These are phyloP conservation scores for Hipparchia sbordonii DNA, from an alignment of 2,888 invertebrate genomes.

Conservation along the genomic window DNA sequence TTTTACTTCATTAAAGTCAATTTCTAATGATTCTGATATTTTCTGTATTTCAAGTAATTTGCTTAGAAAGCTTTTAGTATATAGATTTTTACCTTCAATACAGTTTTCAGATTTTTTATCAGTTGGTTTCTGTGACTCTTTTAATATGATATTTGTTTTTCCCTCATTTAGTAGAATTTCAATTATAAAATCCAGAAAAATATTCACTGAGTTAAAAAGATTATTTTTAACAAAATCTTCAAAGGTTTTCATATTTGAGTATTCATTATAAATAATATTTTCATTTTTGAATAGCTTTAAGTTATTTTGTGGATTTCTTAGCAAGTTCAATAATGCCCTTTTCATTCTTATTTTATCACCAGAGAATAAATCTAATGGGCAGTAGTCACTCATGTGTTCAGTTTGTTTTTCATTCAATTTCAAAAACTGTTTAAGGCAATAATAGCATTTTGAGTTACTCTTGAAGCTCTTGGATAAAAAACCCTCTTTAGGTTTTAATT, in stretches of 20 bases:
- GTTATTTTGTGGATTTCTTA: conserved; percentile 85
- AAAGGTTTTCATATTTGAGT: conserved; percentile 46
- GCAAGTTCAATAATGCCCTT: conserved; percentile 73
- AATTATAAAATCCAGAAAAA: conserved; percentile 63
- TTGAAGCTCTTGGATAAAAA: conserved; percentile 69
- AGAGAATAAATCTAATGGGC: conserved; percentile 88
- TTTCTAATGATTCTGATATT: conserved; percentile 49
- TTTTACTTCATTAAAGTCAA: conserved; percentile 33
- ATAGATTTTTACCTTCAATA: conserved; percentile 43
- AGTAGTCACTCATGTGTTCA: conserved; percentile 82
- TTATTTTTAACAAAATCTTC: conserved; percentile 47
- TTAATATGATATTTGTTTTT: conserved; percentile 34
- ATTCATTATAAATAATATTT: conserved; percentile 56
- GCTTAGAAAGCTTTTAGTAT: conserved; percentile 50
- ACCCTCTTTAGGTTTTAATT: conserved; percentile 88
- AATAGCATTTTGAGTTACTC: conserved; percentile 76
- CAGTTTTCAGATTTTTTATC: conserved; percentile 44
- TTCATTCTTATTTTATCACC: conserved; percentile 82
- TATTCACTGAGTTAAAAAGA: conserved; percentile 49
- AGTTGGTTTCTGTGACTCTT: conserved; percentile 36
- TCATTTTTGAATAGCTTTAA: conserved; percentile 82
- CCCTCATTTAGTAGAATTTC: conserved; percentile 53
- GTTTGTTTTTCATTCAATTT: conserved; percentile 82
- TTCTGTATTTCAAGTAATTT: conserved; percentile 63
- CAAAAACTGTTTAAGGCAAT: conserved; percentile 81